phyloP scores from a whole-genome alignment of 2,888 invertebrate genomes.

The Sussaba pulchella region DNA sequence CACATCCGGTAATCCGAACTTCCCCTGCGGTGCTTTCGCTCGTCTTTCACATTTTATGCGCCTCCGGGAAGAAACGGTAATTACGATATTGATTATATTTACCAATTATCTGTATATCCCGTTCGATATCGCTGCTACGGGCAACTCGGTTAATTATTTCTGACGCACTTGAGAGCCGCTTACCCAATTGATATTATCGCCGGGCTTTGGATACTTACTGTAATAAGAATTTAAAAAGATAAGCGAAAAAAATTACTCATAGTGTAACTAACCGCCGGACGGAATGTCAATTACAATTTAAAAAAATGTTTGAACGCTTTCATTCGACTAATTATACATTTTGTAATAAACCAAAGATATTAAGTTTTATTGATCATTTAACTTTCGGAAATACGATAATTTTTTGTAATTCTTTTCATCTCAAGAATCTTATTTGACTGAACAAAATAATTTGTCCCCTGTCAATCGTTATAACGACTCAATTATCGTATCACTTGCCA shows the following conservation, averaged over 20 bases:
- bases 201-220: background rate
- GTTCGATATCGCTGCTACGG: constrained; percentile 48
- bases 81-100: constrained; percentile 65
- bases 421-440: too few relatives aligned
- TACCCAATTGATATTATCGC: constrained; percentile 43
- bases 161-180: constrained; percentile 55
- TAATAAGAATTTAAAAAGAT: too few relatives aligned
- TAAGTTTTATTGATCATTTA: constrained; percentile 15
- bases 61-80: constrained; percentile 56
- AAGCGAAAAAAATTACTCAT: background rate
- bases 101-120: constrained; percentile 62
- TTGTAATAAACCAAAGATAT: background rate
- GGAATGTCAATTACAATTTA: background rate
- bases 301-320: background rate
- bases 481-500: too few relatives aligned
- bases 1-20: constrained; percentile 56
- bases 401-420: too few relatives aligned
- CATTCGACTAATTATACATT: background rate
- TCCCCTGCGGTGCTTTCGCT: constrained; percentile 35
- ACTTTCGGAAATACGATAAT: background rate
- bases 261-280: background rate
- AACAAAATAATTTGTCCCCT: too few relatives aligned
- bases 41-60: constrained; percentile 42
- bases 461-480: too few relatives aligned
- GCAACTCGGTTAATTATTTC: constrained; percentile 50